phyloP scores from a whole-genome alignment of 2,797 vertebrate species.

The Hippoglossus hippoglossus region DNA sequence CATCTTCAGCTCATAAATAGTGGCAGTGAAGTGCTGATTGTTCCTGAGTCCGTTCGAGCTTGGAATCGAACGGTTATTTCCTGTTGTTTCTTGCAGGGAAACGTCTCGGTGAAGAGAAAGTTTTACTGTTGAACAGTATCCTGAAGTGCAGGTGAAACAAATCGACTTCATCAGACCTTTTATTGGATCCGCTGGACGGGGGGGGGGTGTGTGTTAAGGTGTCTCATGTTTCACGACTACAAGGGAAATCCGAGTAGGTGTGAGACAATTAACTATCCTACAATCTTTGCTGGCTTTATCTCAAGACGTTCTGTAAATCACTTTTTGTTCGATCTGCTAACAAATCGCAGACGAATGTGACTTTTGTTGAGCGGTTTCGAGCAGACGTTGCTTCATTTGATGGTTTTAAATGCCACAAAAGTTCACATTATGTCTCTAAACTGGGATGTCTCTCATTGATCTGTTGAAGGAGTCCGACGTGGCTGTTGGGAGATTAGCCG shows the following conservation, averaged over 20 bases:
- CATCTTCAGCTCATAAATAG: conserved; percentile 7
- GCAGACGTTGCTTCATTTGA: too few species aligned
- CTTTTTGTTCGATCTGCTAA: too few species aligned
- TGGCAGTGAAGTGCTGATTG: conserved; percentile 15
- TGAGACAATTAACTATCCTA: too few species aligned
- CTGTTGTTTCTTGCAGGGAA: neutral
- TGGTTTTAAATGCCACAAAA: too few species aligned
- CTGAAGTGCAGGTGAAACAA: neutral
- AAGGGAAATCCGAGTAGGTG: too few species aligned
- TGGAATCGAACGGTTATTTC: neutral
- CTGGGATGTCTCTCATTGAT: neutral
- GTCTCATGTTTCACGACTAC: too few species aligned
- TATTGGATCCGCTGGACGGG: neutral
- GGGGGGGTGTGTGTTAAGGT: too few species aligned
- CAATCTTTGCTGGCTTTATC: too few species aligned
- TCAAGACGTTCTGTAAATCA: too few species aligned
- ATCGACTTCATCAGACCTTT: neutral
- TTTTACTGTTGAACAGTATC: neutral
- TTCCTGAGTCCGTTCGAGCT: conserved; percentile 7
- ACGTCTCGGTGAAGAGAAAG: neutral
- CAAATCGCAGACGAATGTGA: too few species aligned
- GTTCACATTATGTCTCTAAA: neutral
- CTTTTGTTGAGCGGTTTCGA: too few species aligned
- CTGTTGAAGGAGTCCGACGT: neutral
- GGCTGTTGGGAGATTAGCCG: conserved; percentile 11